Conservation (phyloP, 92 coral and sea anemone genomes). For the Desmophyllum pertusum region DNA sequence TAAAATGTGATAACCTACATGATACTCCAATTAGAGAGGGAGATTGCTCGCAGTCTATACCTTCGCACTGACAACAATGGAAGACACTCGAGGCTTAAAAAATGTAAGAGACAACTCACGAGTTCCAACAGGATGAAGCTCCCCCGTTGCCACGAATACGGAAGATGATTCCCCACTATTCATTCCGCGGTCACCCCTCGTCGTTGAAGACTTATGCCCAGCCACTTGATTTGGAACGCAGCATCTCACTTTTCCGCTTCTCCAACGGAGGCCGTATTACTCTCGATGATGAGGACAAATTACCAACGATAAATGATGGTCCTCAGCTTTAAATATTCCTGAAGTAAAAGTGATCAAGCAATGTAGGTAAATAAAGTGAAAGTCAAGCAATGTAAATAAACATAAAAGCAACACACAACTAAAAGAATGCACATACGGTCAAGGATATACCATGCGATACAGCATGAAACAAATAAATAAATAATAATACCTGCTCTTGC, state of each 20-base stretch:
- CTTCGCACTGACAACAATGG: too few relatives aligned
- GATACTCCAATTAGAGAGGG: too few relatives aligned
- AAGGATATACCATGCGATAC: neutral
- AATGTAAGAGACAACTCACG: too few relatives aligned
- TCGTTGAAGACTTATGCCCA: conserved; percentile 34
- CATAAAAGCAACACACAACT: neutral
- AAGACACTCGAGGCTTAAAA: too few relatives aligned
- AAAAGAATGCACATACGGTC: neutral
- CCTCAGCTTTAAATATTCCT: conserved; percentile 49
- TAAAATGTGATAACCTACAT: too few relatives aligned
- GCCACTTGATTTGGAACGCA: conserved; percentile 32
- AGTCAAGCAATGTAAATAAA: too few relatives aligned
- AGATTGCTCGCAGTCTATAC: too few relatives aligned
- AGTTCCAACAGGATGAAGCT: conserved; percentile 47
- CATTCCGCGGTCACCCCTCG: conserved; percentile 43
- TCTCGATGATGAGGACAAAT: conserved; percentile 61
- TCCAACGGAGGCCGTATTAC: conserved; percentile 52
- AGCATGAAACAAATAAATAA: neutral
- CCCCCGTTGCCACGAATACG: neutral
- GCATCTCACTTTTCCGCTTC: conserved; percentile 45
- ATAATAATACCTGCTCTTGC: conserved; percentile 45
- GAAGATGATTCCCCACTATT: conserved; percentile 21
- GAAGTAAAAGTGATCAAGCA: too few relatives aligned
- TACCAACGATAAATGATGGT: conserved; percentile 18
- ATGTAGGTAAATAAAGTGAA: too few relatives aligned